phyloP scores from a whole-genome alignment of 2,113 vertebrate genomes.

The Chlorodrepanis virens region DNA sequence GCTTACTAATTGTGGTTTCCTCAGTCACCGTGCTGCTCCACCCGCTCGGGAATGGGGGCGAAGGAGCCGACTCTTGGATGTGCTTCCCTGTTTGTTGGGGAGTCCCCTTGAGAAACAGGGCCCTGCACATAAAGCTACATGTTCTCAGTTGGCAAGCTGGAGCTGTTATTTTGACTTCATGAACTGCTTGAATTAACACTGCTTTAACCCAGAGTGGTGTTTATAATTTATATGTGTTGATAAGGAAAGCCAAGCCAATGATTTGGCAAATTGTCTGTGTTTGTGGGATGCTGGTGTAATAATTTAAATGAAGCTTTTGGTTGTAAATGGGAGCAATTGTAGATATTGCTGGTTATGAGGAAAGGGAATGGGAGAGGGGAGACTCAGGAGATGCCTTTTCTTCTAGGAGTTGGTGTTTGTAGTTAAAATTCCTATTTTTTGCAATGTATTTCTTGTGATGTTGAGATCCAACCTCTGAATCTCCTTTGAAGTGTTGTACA shows the following conservation, averaged over 20 bases:
- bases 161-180: background rate
- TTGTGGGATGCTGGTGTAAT: background rate
- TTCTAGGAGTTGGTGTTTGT: background rate
- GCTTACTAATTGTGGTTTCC: background rate
- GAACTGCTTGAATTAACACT: background rate
- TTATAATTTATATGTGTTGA: fast-evolving
- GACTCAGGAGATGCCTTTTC: background rate
- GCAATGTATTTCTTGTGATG: background rate
- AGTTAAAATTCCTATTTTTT: background rate
- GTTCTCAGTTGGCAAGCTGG: background rate
- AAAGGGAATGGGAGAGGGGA: background rate
- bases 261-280: background rate
- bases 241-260: background rate
- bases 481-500: background rate
- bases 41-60: background rate
- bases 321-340: background rate
- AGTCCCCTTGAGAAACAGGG: fast-evolving
- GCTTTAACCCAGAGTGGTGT: background rate
- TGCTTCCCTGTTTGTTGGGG: background rate
- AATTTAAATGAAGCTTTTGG: background rate
- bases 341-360: background rate
- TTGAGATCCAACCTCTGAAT: background rate
- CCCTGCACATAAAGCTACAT: fast-evolving
- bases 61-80: background rate
- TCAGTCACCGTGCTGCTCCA: background rate